These are phyloP conservation scores for Callosobruchus maculatus DNA, from an alignment of 2,888 invertebrate species.

Conservation along the genomic window DNA sequence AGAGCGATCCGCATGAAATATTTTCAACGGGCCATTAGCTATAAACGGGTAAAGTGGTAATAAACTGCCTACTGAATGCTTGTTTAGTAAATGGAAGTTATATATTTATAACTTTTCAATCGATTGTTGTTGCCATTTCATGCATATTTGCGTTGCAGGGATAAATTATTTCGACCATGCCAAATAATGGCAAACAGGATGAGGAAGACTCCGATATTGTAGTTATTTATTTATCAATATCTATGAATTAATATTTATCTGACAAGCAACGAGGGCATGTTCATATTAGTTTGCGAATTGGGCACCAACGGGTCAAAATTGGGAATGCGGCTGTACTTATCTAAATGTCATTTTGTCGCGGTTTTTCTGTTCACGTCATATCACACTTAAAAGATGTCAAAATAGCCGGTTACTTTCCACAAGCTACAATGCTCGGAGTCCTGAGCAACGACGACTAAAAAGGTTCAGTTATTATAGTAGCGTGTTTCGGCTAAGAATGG, in stretches of 20 bases:
- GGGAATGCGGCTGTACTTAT: no score
- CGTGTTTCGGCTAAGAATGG: no score
- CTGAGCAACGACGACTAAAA: no score
- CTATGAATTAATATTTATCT: neutral
- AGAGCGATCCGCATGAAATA: neutral
- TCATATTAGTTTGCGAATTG: no score
- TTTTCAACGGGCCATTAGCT: neutral
- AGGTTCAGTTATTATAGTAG: no score
- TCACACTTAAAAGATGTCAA: no score
- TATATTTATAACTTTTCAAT: constrained; percentile 18
- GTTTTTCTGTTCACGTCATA: no score
- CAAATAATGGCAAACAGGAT: neutral
- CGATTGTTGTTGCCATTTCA: constrained; percentile 10
- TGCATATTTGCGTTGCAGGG: constrained; percentile 12
- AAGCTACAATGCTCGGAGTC: no score
- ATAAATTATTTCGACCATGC: neutral
- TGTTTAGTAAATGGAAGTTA: constrained; percentile 21
- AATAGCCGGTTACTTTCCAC: no score
- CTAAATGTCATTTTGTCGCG: no score
- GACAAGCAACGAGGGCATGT: neutral
- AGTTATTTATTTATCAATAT: neutral
- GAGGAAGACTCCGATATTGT: no score
- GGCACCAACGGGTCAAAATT: no score
- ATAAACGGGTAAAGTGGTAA: constrained; percentile 16
- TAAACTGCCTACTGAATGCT: constrained; percentile 22